Base-by-base conservation (phyloP, 2,797 vertebrate species). In the Cephalopachus bancanus region DNA sequence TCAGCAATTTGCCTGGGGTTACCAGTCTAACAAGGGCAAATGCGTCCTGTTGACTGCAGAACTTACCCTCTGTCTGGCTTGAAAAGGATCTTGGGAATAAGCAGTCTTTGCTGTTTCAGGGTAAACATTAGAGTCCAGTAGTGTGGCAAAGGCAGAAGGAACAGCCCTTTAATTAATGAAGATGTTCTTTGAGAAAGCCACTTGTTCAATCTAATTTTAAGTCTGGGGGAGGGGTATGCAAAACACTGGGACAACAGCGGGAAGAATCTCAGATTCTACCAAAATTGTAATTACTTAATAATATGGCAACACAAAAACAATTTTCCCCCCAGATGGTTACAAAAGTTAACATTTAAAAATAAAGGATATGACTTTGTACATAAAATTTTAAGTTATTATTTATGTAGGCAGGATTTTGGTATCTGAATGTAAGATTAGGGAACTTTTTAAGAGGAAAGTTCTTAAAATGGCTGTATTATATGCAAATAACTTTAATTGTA, bases 131-230 rank as follows among this genome's bases (percentile, higher is more conserved):
- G 71, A 75, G 74, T 75, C 83, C 44, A 59, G 91, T 64, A 49
- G 62, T 75, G 37, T 57, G 69, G 64, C n/a, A 49, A 0, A 81
- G 51, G 49, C 86, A 51, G 33, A 84, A 74, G 44, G 28, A 69
- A 74, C 72, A 87, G 78, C 91, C 28, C 20, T 87, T 28, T 64
- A 55, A 89, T 53, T 86, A 64, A 59, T 49, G 37, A 92, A 86
- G 78, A 91, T 71, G 65, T 93, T 80, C 86, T 93, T 92, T 83
- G 59, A 96, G 85, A 95, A 86, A 62, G 37, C 37, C 83, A 93
- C 91, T 83, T 92, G 69, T 94, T 91, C 85, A 92, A 85, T 59
- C 60, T 97, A 94, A 94, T 96, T 98, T 96, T 95, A 96, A 89
- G 72, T 62, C 89, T 87, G 22, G 62, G 20, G 37, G 57, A 60